Evolutionary conservation across 2,113 vertebrate species (phyloP).

Genomic region (Oxygymnocypris stewartii): DNA sequence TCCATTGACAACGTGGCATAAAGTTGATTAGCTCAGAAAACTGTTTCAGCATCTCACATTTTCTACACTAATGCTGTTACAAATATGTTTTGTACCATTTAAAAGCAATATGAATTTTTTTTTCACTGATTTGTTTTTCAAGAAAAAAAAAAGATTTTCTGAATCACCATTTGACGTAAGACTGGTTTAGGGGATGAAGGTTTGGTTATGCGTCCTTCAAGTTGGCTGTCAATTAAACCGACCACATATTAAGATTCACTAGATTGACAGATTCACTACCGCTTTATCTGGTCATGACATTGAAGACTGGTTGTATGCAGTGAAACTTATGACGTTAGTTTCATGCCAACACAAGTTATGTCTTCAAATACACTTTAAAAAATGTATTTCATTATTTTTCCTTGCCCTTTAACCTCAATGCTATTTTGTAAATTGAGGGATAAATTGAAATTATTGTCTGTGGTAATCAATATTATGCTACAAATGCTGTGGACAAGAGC

Average conservation of each 20-base stretch:
- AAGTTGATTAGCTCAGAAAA: not conserved
- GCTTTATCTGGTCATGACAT: not conserved
- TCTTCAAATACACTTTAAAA: not conserved
- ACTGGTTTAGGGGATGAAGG: not conserved
- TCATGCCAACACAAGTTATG: not conserved
- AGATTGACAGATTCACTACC: not conserved
- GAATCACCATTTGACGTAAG: not conserved
- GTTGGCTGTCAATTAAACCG: not conserved
- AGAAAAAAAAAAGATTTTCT: not conserved
- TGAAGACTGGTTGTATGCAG: not conserved
- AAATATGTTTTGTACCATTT: not conserved
- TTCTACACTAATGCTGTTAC: no score
- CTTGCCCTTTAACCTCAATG: not conserved
- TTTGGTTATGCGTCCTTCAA: not conserved
- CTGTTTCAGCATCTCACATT: not conserved
- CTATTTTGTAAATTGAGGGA: not conserved
- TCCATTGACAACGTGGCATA: not conserved
- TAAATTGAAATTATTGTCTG: not conserved
- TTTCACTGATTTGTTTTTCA: not conserved
- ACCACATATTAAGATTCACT: not conserved
- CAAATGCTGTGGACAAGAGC: not conserved
- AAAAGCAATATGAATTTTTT: not conserved
- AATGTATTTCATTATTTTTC: not conserved
- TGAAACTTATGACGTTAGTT: not conserved
- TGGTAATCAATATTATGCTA: slow-evolving; percentile 1